phyloP scores from a whole-genome alignment of 2,113 vertebrate genomes.

The Euleptes europaea region DNA sequence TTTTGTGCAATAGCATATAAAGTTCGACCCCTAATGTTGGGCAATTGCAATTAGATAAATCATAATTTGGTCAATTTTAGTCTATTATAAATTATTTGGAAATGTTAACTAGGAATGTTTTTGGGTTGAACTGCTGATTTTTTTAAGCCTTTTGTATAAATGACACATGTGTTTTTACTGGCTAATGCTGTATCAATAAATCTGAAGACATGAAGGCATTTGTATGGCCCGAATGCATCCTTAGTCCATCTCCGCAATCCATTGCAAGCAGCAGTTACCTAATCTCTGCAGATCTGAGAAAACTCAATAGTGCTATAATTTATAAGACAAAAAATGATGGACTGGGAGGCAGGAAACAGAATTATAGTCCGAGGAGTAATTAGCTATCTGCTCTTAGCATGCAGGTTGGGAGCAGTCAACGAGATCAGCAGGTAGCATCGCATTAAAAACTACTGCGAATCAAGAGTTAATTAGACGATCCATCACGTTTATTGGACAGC shows the following conservation, averaged over 20 bases:
- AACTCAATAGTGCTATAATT: constrained; percentile 62
- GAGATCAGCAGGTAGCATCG: constrained; percentile 70
- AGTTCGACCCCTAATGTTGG: too few relatives aligned
- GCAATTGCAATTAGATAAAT: too few relatives aligned
- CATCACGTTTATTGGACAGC: constrained; percentile 76
- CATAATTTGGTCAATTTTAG: too few relatives aligned
- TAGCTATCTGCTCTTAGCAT: constrained; percentile 69
- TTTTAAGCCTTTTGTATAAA: too few relatives aligned
- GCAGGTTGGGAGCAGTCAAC: constrained; percentile 72
- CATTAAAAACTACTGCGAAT: constrained; percentile 71
- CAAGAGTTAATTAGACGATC: constrained; percentile 81
- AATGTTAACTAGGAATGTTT: too few relatives aligned
- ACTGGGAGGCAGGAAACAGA: constrained; percentile 68
- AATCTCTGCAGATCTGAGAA: constrained; percentile 60
- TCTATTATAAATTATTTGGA: too few relatives aligned
- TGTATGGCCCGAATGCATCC: constrained; percentile 41
- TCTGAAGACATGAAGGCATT: constrained; percentile 46
- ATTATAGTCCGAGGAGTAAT: constrained; percentile 83
- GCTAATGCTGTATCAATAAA: too few relatives aligned
- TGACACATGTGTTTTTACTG: too few relatives aligned
- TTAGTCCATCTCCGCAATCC: constrained; percentile 52
- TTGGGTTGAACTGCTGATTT: too few relatives aligned
- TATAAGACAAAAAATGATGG: constrained; percentile 65
- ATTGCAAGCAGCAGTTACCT: constrained; percentile 44
- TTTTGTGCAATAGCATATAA: too few relatives aligned